Percentiles rank a stretch among this genome's conserved stretches.
Evolutionary conservation across 2,797 vertebrate genomes (phyloP).

Genomic region (Mormyrops boulengeri): DNA sequence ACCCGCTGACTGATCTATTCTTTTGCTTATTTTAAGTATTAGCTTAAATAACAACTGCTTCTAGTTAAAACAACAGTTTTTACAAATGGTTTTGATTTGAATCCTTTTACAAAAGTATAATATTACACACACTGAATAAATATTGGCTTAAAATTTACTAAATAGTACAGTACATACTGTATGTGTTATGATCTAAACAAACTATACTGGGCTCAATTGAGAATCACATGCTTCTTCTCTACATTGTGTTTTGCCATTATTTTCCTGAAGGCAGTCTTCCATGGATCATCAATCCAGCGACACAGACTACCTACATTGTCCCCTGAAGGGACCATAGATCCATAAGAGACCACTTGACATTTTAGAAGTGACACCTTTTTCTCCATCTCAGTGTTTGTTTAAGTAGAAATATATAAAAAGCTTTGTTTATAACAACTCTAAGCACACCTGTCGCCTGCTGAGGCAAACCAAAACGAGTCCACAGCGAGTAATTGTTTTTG

Average conservation of each 20-base stretch:
- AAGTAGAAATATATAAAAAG: neutral
- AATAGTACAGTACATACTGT: neutral
- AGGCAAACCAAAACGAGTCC: slow-evolving; percentile 8
- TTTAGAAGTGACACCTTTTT: neutral
- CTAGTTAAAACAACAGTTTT: neutral
- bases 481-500: slow-evolving; percentile 10
- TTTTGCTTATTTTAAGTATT: neutral
- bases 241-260: neutral
- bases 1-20: neutral
- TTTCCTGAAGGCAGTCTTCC: neutral
- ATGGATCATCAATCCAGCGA: neutral
- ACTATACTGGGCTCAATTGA: neutral
- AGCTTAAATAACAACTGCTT: neutral
- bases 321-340: neutral
- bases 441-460: neutral
- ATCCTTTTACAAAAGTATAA: neutral
- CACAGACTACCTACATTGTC: neutral
- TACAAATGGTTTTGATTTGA: neutral
- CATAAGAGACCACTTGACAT: neutral
- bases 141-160: neutral
- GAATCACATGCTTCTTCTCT: neutral
- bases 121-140: neutral
- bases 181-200: neutral
- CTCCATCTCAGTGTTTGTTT: neutral
- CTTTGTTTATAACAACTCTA: neutral